These are phyloP conservation scores for Exaiptasia diaphana DNA, from an alignment of 64 coral and sea anemone species.

Conservation along the genomic window DNA sequence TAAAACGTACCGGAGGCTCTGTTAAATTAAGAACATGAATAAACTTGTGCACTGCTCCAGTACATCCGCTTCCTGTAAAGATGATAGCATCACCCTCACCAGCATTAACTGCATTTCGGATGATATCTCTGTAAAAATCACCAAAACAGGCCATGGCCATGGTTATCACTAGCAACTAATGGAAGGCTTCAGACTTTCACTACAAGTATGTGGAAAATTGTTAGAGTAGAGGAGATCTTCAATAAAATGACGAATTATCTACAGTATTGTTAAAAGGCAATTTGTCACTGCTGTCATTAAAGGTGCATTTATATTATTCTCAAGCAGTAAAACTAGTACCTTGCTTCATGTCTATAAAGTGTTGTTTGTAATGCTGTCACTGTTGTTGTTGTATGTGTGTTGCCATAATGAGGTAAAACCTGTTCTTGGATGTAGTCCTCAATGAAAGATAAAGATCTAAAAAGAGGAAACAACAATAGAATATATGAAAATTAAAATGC, in stretches of 20 bases:
- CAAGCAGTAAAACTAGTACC: too few relatives aligned
- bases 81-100: slow-evolving; percentile 89
- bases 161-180: background rate
- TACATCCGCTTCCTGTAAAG: slow-evolving; percentile 84
- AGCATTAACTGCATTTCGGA: slow-evolving; percentile 96
- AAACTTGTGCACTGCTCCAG: slow-evolving; percentile 91
- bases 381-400: slow-evolving; percentile 93
- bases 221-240: background rate
- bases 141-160: too few relatives aligned
- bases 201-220: background rate
- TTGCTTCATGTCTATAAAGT: slow-evolving; percentile 97
- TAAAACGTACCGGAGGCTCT: slow-evolving; percentile 66
- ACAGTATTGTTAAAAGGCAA: too few relatives aligned
- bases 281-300: too few relatives aligned
- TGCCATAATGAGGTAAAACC: slow-evolving; percentile 90
- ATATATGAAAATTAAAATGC: background rate
- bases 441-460: slow-evolving; percentile 83
- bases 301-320: too few relatives aligned
- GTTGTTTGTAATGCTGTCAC: slow-evolving; percentile 94
- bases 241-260: too few relatives aligned
- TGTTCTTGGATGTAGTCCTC: slow-evolving; percentile 90
- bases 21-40: slow-evolving; percentile 79
- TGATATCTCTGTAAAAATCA: slow-evolving; percentile 71
- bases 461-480: background rate
- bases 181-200: background rate